Conservation (phyloP, 2,113 vertebrate genomes). For the Oncorhynchus keta region DNA sequence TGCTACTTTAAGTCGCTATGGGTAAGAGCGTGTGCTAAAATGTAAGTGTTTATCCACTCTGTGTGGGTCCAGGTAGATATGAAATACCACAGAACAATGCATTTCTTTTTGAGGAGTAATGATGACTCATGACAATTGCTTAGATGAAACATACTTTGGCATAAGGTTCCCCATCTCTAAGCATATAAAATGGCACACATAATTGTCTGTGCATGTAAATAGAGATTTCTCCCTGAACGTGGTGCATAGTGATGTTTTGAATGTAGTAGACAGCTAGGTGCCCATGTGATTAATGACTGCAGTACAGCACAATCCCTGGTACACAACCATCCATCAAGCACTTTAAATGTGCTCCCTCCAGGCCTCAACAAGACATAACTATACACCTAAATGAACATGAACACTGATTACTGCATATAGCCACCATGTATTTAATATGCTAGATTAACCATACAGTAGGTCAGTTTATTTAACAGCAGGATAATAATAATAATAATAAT, state of each 20-base stretch:
- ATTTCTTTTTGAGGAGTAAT: not conserved
- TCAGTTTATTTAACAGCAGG: no score
- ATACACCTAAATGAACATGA: conserved; percentile 31
- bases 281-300: conserved; percentile 1
- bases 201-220: not conserved
- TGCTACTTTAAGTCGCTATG: no score
- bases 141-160: not conserved
- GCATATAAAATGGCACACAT: not conserved
- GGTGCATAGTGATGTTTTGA: not conserved
- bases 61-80: conserved; percentile 8
- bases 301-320: not conserved
- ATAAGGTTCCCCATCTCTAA: not conserved
- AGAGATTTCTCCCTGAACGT: not conserved
- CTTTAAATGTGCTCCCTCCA: not conserved
- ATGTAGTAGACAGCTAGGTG: not conserved
- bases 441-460: no score
- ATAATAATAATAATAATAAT: no score
- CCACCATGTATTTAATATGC: not conserved
- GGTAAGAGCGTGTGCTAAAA: no score
- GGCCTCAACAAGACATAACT: conserved; percentile 18
- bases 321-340: not conserved
- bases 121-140: not conserved
- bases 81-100: not conserved
- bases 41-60: no score
- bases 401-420: conserved; percentile 25